Conservation (phyloP, 2,888 invertebrate genomes). For the Oligia strigilis region DNA sequence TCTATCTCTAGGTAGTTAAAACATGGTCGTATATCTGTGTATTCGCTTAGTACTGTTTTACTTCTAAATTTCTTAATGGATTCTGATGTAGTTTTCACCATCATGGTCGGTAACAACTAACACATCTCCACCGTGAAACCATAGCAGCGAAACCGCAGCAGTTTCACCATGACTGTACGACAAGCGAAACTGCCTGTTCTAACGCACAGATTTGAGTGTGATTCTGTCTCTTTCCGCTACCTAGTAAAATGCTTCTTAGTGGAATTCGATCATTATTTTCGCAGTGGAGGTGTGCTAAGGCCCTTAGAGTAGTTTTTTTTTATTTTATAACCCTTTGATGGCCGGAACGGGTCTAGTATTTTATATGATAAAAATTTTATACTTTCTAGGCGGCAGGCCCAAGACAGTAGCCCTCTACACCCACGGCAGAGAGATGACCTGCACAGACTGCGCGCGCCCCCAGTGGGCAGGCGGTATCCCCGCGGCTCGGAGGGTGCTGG, state of each 20-base stretch:
- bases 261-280: no score
- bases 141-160: no score
- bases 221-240: no score
- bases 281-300: no score
- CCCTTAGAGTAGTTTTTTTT: not conserved
- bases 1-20: not conserved
- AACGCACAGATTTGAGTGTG: no score
- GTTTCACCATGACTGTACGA: no score
- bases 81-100: not conserved
- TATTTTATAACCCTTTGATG: not conserved
- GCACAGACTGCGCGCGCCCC: conserved; percentile 93
- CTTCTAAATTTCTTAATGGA: not conserved
- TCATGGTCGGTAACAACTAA: not conserved
- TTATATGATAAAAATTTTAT: not conserved
- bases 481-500: conserved; percentile 94
- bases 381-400: conserved; percentile 91
- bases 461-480: conserved; percentile 94
- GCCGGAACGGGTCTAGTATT: not conserved
- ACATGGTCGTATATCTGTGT: not conserved
- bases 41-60: not conserved
- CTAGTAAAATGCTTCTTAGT: no score
- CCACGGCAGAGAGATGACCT: conserved; percentile 91
- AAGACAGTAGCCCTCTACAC: conserved; percentile 94
- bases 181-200: no score
- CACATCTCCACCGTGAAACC: no score